Evolutionary conservation across 2,113 vertebrate species (phyloP), one percentile per base, ranked within the genome.

Genomic region (Pluvianellus socialis): DNA sequence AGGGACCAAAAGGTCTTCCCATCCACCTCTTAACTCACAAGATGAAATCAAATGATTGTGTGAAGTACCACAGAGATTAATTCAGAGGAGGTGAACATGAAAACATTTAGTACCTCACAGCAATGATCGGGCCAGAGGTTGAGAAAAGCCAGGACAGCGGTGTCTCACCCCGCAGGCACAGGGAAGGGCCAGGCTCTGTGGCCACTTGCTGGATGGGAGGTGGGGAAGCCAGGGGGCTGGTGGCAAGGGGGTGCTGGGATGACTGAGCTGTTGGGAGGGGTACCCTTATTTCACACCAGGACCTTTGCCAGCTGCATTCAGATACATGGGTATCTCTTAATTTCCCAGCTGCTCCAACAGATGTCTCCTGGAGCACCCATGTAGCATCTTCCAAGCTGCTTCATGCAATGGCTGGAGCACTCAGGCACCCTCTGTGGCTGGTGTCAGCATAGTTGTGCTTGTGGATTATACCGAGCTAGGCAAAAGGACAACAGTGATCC

Each of bases 181-280:
- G 17, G 14, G 20, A 30, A 76, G 42, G 20, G 22, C 15, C 42
- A 9, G 24, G 33, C 33, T 76, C 23, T 72, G 58, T 0, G 0
- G 14, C 47, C 1, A 2, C 47, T 84, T 0, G 1, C 10, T 72
- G 63, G 19, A 45, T 1, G 3, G 12, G 22, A 71, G 18, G 45
- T 55, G 45, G 20, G 10, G 11, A 75, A 66, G 23, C 20, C 0
- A 2, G 7, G 22, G 32, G 32, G 5, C 28, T 72, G 35, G 30
- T 2, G 2, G 53, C 1, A 1, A 38, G 6, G 9, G 14, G 5
- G 4, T 33, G 28, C 28, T 67, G 30, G 10, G 20, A 17, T 53
- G 14, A 24, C 49, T 44, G 42, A 68, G 42, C 22, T 35, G 20
- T 45, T 62, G 58, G 63, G 8, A 5, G 28, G 9, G 6, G 4